These are phyloP conservation scores for Anolis apletophallus DNA, from an alignment of 2,797 vertebrate genomes.

Conservation along the genomic window DNA sequence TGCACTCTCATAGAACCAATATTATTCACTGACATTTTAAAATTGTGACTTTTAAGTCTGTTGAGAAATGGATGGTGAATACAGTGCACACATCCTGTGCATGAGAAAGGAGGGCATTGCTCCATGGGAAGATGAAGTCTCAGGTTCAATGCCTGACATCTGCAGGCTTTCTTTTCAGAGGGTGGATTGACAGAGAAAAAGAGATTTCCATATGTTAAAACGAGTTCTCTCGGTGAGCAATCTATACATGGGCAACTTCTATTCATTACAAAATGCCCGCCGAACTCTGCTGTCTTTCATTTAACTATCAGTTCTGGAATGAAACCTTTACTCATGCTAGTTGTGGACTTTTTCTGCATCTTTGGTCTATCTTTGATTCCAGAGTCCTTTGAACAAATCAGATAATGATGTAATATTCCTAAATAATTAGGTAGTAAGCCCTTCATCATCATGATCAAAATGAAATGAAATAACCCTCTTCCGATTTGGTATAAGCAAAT, in stretches of 20 bases:
- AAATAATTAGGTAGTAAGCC: neutral
- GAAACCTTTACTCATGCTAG: neutral
- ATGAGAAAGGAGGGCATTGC: neutral
- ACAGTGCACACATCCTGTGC: neutral
- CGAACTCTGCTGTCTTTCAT: neutral
- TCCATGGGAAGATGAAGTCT: neutral
- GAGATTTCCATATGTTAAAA: conserved; percentile 1
- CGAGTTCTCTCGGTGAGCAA: neutral
- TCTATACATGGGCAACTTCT: neutral
- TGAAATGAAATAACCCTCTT: neutral
- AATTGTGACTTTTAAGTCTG: neutral
- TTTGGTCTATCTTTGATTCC: neutral
- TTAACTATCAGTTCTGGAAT: neutral
- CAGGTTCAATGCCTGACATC: neutral
- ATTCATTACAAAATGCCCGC: neutral
- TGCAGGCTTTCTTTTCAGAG: neutral
- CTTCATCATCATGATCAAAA: neutral
- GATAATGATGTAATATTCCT: neutral
- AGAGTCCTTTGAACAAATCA: neutral
- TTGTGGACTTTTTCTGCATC: neutral
- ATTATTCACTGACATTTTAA: conserved; percentile 18
- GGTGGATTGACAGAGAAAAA: neutral
- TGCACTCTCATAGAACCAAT: neutral
- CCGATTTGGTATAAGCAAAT: neutral
- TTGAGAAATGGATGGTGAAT: neutral